Conservation (phyloP, 2,797 vertebrate species). For the Acipenser oxyrinchus region DNA sequence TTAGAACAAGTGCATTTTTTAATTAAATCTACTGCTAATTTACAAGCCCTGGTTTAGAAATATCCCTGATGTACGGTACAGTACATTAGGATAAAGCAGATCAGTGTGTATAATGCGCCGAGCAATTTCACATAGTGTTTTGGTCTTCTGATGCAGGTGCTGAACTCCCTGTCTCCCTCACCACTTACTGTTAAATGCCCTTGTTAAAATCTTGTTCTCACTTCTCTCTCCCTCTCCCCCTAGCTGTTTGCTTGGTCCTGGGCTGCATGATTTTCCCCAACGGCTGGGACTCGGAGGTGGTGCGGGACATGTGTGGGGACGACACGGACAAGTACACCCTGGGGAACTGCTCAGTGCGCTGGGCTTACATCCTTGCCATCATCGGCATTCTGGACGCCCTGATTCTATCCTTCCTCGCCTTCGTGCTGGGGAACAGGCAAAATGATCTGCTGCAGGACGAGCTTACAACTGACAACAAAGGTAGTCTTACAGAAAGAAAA, state of each 20-base stretch:
- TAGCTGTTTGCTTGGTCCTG: slow-evolving; percentile 89
- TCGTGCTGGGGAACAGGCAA: slow-evolving; percentile 91
- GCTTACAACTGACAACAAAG: slow-evolving; percentile 87
- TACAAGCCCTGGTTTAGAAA: too few species aligned
- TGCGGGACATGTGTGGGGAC: slow-evolving; percentile 89
- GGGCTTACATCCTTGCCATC: slow-evolving; percentile 95
- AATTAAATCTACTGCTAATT: too few species aligned
- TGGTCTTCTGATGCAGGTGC: neutral
- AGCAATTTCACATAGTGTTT: neutral
- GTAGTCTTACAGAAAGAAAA: slow-evolving; percentile 32
- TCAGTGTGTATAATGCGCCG: neutral
- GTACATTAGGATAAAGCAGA: too few species aligned
- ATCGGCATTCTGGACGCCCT: slow-evolving; percentile 94
- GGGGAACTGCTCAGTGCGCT: slow-evolving; percentile 90
- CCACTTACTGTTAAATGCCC: neutral
- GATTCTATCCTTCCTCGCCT: slow-evolving; percentile 93
- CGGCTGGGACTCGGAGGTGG: slow-evolving; percentile 89
- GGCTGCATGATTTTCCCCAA: slow-evolving; percentile 96
- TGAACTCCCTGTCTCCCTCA: neutral
- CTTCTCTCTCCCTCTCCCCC: slow-evolving; percentile 3
- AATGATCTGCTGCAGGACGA: slow-evolving; percentile 85
- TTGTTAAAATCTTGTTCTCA: neutral
- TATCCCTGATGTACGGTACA: too few species aligned
- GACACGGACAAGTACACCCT: slow-evolving; percentile 86
- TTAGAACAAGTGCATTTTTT: too few species aligned